Evolutionary conservation across 1,140 invertebrate genomes (phyloP), one percentile per base, ranked within the genome.

Genomic region (Dreissena rostriformis): DNA sequence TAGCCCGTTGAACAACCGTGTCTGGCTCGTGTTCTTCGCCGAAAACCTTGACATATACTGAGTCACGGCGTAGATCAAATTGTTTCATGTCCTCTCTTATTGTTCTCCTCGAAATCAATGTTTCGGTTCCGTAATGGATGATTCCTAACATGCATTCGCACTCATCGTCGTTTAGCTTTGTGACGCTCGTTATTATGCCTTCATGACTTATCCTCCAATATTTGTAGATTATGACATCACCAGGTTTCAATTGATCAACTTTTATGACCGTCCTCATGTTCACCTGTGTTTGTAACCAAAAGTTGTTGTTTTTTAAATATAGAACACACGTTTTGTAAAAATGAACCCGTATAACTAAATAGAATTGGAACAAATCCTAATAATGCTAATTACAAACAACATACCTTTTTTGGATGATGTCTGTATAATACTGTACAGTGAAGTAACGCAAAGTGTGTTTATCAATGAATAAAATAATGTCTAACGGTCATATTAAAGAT

Each of bases 51-150:
- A 61, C 63, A n/a, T 55, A 24, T 39, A 55, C 68, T 7, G 76
- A 14, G 28, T 61, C 4, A 12, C 51, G 14, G 57, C 19, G 39
- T 66, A 83, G 53, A 76, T 75, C 19, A 0, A 83, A 15, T 6
- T 12, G 15, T 26, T 68, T 67, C 8, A 22, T 49, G 49, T 83
- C 81, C 55, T 83, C 81, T 61, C 61, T 68, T 1, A 83, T 66
- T 19, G 72, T 76, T 26, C 81, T 63, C 26, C 51, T 65, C 49
- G 61, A 61, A 57, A 77, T 76, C 1, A 76, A 0, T 49, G 24
- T 15, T 17, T 68, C 19, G 22, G 73, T 39, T 2, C 68, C 79
- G 29, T 83, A 83, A 39, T 83, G 81, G 17, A 83, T 71, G 29
- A 83, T 52, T 14, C 29, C 63, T 8, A 81, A 39, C 39, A 39